Conservation (phyloP, 2,888 invertebrate species). For the Yponomeuta evonymella region DNA sequence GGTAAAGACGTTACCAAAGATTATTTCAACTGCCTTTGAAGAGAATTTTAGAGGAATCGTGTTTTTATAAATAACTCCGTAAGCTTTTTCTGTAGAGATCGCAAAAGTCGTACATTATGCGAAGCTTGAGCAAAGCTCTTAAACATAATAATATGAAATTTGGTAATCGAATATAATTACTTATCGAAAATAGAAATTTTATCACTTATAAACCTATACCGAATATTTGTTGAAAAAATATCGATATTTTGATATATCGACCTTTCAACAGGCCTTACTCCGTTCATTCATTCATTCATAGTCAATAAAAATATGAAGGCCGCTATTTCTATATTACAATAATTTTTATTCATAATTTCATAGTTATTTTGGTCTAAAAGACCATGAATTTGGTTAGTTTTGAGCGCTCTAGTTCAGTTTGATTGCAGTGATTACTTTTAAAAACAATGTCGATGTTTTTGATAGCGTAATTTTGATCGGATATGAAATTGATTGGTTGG, state of each 20-base stretch:
- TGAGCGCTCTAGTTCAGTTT: not conserved
- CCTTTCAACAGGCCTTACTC: not conserved
- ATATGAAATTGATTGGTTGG: not conserved
- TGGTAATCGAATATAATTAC: too few species aligned
- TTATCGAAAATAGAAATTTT: too few species aligned
- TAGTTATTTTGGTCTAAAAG: not conserved
- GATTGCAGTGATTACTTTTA: not conserved
- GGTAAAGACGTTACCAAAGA: too few species aligned
- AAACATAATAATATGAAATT: too few species aligned
- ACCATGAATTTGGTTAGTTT: not conserved
- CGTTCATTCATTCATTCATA: not conserved
- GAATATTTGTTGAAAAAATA: not conserved
- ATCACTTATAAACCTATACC: too few species aligned
- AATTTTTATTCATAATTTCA: not conserved
- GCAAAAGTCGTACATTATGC: too few species aligned
- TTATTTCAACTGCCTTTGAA: too few species aligned
- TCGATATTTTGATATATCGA: not conserved
- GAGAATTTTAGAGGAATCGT: too few species aligned
- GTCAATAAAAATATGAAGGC: conserved; percentile 8
- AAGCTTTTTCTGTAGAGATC: too few species aligned
- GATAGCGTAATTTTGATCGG: not conserved
- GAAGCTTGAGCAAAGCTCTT: too few species aligned
- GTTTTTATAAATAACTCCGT: too few species aligned
- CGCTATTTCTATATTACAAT: not conserved
- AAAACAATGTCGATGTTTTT: not conserved